Percentiles rank a stretch among this genome's conserved stretches.
phyloP scores from a whole-genome alignment of 2,888 invertebrate species.

The Norana najaformis region DNA sequence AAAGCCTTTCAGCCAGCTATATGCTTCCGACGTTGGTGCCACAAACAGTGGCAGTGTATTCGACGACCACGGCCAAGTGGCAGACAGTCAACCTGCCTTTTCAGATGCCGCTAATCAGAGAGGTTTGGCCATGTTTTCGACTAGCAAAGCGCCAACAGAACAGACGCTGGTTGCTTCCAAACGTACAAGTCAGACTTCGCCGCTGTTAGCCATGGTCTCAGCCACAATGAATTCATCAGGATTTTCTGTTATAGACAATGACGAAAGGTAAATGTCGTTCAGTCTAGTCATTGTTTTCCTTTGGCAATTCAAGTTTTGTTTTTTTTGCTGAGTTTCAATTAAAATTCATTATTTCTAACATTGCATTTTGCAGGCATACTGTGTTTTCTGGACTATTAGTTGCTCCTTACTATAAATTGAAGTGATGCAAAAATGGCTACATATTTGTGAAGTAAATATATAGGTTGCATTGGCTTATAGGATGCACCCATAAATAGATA shows the following conservation, averaged over 20 bases:
- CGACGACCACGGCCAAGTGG: conserved; percentile 20
- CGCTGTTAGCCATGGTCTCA: conserved; percentile 43
- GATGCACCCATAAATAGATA: no score
- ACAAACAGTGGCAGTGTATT: not conserved
- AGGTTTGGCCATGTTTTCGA: not conserved
- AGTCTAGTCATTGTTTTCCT: conserved; percentile 14
- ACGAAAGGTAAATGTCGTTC: conserved; percentile 39
- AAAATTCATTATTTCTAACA: not conserved
- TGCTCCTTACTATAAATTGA: no score
- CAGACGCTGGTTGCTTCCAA: conserved; percentile 17
- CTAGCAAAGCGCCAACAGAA: conserved; percentile 9
- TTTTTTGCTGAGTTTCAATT: not conserved
- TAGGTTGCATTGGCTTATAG: no score
- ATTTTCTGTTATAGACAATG: conserved; percentile 35
- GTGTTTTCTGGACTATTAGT: no score
- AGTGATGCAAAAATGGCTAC: no score
- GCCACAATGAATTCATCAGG: conserved; percentile 39
- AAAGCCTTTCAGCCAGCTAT: conserved; percentile 14
- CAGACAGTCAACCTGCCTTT: not conserved
- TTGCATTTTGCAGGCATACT: no score
- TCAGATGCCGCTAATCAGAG: not conserved
- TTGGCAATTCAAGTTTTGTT: not conserved
- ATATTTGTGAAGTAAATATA: no score
- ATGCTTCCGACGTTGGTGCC: conserved; percentile 17
- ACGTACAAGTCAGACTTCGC: conserved; percentile 27